Percentiles rank a stretch among this genome's conserved stretches.
These are phyloP conservation scores for Monochamus alternatus DNA, from an alignment of 2,888 invertebrate genomes.

Conservation along the genomic window DNA sequence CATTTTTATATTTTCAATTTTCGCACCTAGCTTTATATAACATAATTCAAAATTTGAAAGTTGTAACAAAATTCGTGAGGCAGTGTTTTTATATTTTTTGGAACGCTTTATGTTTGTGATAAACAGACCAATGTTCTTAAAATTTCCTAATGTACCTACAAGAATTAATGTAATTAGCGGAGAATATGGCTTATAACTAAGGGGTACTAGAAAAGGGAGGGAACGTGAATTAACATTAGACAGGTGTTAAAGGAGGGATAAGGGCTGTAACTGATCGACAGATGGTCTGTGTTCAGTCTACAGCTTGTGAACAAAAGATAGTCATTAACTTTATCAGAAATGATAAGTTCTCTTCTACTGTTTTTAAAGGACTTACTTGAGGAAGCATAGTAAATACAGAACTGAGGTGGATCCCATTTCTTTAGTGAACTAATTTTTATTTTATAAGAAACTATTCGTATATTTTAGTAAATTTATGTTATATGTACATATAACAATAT, in stretches of 20 bases:
- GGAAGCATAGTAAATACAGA: neutral
- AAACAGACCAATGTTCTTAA: no score
- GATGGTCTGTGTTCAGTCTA: conserved; percentile 44
- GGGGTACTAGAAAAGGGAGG: conserved; percentile 43
- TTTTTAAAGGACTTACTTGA: neutral
- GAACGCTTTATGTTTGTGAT: no score
- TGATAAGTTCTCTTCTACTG: neutral
- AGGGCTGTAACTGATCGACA: conserved; percentile 52
- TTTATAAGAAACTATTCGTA: no score
- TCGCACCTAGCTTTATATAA: no score
- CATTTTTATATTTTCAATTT: no score
- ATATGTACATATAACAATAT: no score
- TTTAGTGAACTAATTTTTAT: no score
- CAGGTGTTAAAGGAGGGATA: conserved; percentile 50
- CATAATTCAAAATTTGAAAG: no score
- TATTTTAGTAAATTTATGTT: no score
- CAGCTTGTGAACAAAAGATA: conserved; percentile 20
- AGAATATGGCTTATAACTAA: conserved; percentile 3
- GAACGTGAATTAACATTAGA: conserved; percentile 50
- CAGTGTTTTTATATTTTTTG: no score
- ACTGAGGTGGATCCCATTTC: neutral
- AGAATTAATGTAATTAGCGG: conserved; percentile 1
- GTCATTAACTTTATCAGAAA: neutral
- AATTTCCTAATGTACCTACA: neutral
- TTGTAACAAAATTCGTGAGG: no score